Conservation (phyloP, 2,797 vertebrate species). For the Glyptemys insculpta region DNA sequence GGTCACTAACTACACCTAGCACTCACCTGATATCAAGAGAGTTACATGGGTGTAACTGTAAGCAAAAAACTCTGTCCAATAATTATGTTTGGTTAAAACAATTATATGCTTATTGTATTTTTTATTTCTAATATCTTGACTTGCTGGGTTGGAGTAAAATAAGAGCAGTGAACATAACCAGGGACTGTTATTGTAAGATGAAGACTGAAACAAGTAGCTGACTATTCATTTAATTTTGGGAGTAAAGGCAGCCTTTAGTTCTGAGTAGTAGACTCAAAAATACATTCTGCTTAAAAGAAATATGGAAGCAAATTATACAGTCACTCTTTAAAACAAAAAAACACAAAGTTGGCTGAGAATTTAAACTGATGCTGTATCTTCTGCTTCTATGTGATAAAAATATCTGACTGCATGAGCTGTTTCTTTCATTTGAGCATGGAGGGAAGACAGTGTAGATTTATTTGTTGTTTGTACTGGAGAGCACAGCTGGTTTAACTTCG, state of each 20-base stretch:
- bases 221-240: not conserved
- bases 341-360: not conserved
- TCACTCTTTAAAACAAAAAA: conserved; percentile 8
- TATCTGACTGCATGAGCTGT: conserved; percentile 35
- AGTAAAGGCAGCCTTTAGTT: not conserved
- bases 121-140: not conserved
- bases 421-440: conserved; percentile 47
- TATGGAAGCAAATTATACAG: not conserved
- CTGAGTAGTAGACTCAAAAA: not conserved
- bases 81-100: conserved; percentile 4
- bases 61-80: not conserved
- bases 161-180: conserved; percentile 14
- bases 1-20: not conserved
- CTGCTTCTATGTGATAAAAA: conserved; percentile 48
- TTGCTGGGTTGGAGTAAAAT: not conserved
- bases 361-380: not conserved
- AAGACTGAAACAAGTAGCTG: not conserved
- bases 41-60: conserved; percentile 13
- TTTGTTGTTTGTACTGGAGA: conserved; percentile 41
- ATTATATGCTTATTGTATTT: not conserved
- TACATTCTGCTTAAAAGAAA: not conserved
- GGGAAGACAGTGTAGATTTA: conserved; percentile 57
- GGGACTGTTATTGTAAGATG: not conserved
- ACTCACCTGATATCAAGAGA: conserved; percentile 6
- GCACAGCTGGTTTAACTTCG: conserved; percentile 58